These are phyloP conservation scores for Eupithecia abbreviata DNA, from an alignment of 2,888 invertebrate species.

Conservation along the genomic window DNA sequence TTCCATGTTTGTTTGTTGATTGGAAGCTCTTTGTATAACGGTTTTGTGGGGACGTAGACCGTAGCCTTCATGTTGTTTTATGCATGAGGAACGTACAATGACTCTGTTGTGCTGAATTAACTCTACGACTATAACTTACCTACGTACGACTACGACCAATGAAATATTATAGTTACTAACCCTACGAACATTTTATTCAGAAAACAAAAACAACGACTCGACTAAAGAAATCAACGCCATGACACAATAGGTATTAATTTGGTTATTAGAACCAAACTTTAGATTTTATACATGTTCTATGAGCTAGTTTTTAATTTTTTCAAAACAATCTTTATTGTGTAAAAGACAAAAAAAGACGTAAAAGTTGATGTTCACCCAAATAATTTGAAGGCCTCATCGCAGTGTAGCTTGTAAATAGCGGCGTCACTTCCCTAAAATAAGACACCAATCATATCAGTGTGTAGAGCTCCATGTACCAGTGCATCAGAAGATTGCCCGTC, in stretches of 20 bases:
- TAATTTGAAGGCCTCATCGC: neutral
- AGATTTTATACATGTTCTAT: no score
- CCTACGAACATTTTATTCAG: no score
- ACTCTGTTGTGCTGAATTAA: neutral
- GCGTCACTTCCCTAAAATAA: neutral
- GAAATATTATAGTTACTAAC: no score
- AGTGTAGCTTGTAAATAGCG: neutral
- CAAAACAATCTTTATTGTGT: no score
- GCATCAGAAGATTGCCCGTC: neutral
- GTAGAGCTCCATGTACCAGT: neutral
- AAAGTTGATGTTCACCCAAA: no score
- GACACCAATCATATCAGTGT: neutral
- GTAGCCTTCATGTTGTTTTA: neutral
- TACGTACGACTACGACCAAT: neutral
- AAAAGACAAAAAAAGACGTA: no score
- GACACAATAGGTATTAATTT: no score
- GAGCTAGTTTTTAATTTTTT: no score
- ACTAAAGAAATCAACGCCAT: no score
- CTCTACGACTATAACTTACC: neutral
- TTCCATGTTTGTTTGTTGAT: conserved; percentile 36
- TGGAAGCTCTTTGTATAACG: conserved; percentile 24
- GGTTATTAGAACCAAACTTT: no score
- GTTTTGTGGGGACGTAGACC: neutral
- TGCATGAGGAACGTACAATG: neutral
- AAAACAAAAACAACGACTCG: no score